Base-by-base conservation (phyloP, 2,888 invertebrate species). In the Drymonia ruficornis region DNA sequence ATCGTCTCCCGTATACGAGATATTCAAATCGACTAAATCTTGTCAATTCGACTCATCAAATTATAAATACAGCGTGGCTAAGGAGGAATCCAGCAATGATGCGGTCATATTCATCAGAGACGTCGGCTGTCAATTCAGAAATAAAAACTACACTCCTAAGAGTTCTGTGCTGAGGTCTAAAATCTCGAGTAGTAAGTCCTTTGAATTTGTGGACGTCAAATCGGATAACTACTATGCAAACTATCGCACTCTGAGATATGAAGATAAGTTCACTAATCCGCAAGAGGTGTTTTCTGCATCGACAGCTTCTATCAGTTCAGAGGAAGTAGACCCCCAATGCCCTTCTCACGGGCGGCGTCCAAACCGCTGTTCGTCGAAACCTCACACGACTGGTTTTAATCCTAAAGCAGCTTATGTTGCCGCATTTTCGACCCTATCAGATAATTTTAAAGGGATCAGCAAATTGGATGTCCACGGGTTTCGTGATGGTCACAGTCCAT, bases 61-160 rank as follows among this genome's bases (percentile, higher is more conserved):
- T 52, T 70, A 65, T 42, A 74, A 77, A 65, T 67, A 65, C 50
- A 50, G 50, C 43, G 49, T 46, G 38, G 49, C 48, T 11, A 70
- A 70, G 51, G 70, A 71, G 40, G 66, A 52, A 34, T 16, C 54
- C 0, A 81, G 77, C 48, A 74, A 71, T 15, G 83, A 86, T 31
- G 79, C 76, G 1, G 73, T 91, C 13, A 72, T 91, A 59, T 91
- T 83, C 55, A 86, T 91, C 36, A 83, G 91, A 71, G 90, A 91
- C 60, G 91, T 91, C 9, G 91, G 90, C 7, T 91, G 91, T 63
- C 91, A 91, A 61, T 90, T 89, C 61, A 71, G 78, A 59, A 79
- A 76, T 53, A 86, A 81, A 68, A 69, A 31, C 13, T 65, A 57
- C 58, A 69, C 72, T 2, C 75, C 72, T 0, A 76, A 70, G 52